phyloP scores from a whole-genome alignment of 2,888 invertebrate genomes.

The Ariolimax columbianus region DNA sequence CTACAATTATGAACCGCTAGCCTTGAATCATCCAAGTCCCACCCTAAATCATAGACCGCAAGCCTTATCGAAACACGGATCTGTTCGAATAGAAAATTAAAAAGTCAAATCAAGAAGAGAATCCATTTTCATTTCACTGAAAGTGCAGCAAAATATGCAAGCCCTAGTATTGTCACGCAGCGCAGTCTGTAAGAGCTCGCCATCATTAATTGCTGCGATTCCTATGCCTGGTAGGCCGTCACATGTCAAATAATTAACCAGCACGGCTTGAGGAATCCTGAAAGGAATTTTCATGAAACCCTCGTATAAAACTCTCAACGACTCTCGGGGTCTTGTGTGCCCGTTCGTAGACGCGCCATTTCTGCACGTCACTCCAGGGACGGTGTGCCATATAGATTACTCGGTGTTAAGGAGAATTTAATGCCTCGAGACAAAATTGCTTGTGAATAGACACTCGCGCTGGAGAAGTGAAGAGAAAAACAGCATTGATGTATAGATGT shows the following conservation, averaged over 20 bases:
- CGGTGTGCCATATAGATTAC: neutral
- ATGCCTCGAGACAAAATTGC: neutral
- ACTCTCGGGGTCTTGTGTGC: neutral
- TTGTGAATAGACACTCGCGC: neutral
- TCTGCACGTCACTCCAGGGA: neutral
- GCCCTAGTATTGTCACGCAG: neutral
- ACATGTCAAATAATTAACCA: constrained; percentile 31
- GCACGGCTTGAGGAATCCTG: neutral
- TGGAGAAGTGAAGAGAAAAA: neutral
- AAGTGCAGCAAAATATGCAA: neutral
- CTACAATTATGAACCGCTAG: too few relatives aligned
- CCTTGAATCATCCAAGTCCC: too few relatives aligned
- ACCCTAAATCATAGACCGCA: too few relatives aligned
- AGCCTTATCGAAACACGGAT: too few relatives aligned
- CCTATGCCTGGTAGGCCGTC: constrained; percentile 26
- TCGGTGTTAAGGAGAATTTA: constrained; percentile 16
- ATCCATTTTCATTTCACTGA: neutral
- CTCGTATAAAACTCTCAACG: constrained; percentile 22
- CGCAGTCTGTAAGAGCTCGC: neutral
- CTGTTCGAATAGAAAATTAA: neutral
- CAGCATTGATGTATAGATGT: neutral
- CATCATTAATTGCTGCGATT: constrained; percentile 9
- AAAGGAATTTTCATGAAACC: constrained; percentile 3
- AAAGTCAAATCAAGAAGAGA: neutral
- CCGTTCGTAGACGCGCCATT: neutral